phyloP scores from a whole-genome alignment of 2,888 invertebrate species.

The Monoplex corrugatus region DNA sequence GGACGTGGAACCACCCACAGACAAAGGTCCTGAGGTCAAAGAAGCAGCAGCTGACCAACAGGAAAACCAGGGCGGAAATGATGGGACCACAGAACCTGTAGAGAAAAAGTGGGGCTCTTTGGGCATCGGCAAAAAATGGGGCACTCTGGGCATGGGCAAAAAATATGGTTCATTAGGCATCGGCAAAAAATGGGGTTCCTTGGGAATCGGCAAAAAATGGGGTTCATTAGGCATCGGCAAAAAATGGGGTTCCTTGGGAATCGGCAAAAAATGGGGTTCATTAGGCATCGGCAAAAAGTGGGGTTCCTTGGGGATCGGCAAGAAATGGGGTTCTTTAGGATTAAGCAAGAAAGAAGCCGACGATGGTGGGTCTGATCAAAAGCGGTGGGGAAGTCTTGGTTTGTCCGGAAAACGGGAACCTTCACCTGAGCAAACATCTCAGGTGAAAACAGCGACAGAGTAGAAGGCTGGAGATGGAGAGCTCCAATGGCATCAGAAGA shows the following conservation, averaged over 20 bases:
- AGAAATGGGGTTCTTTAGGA: not conserved
- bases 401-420: not conserved
- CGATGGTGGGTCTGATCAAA: not conserved
- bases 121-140: constrained; percentile 21
- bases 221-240: not conserved
- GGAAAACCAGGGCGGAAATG: not conserved
- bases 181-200: constrained; percentile 21
- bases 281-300: not conserved
- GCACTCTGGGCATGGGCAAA: not conserved
- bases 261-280: not conserved
- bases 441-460: too few species aligned
- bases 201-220: constrained; percentile 9
- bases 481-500: too few species aligned
- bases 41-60: not conserved
- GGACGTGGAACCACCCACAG: not conserved
- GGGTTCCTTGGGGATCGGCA: not conserved
- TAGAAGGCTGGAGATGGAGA: too few species aligned
- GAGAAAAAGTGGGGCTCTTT: constrained; percentile 17
- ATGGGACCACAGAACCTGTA: not conserved
- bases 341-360: not conserved
- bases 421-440: not conserved
- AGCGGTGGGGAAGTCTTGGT: not conserved
- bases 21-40: not conserved
- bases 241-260: constrained; percentile 15
- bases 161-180: not conserved